Base-by-base conservation (phyloP, 1,140 invertebrate species). In the Zaprionus ghesquierei region DNA sequence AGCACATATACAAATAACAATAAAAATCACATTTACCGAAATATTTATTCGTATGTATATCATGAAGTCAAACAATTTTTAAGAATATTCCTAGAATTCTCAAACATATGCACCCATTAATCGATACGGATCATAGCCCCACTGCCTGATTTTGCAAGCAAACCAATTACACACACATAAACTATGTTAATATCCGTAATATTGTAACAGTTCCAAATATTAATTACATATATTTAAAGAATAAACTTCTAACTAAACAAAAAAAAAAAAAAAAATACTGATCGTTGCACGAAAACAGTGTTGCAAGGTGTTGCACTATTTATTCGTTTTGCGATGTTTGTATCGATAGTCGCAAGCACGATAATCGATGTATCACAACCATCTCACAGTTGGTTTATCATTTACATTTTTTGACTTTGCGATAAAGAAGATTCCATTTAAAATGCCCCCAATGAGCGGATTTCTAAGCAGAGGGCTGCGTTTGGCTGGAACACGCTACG, bases 171-270 rank as follows among this genome's bases (percentile, higher is more conserved):
- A 79, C 29, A 79, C 29, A 55, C 38, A 55, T 55, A 35, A 49
- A 41, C 31, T 65, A 71, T 71, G 69, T 66, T 71, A 69, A 70
- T 76, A 78, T 81, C 75, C 70, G 69, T 64, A 81, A 81, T 76
- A 86, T 79, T 86, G 82, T 86, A 86, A 87, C 82, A 86, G 82
- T 86, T 86, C 75, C 81, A 87, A 75, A 72, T 76, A 87, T 77
- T 81, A 76, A 65, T 55, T 70, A 75, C 63, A 53, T 51, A 65
- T 50, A 59, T 69, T 81, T 64, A 78, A 69, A 62, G 65, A 86
- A 86, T 86, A 82, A 79, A 86, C 71, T 76, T 79, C 79, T 73
- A 46, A 68, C 33, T 64, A 31, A 71, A 62, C 51, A 22, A 10
- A 44, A 55, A 23, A 5, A 12, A 22, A 12, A 22, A 58, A 27